These are phyloP conservation scores for Aphidius gifuensis DNA, from an alignment of 1,140 invertebrate species.

Conservation along the genomic window DNA sequence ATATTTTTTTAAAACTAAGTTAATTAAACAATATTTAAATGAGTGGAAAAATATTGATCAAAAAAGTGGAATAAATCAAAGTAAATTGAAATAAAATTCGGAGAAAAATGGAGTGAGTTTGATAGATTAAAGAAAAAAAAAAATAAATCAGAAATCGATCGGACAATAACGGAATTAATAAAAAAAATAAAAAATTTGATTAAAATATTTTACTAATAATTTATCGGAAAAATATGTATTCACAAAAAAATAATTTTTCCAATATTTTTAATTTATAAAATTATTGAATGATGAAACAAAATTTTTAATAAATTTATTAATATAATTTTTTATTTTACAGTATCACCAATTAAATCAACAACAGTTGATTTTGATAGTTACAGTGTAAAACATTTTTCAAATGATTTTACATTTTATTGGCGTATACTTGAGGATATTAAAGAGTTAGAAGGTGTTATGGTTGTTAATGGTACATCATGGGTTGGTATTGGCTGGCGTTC, in stretches of 20 bases:
- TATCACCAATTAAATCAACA: constrained; percentile 63
- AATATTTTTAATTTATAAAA: too few species aligned
- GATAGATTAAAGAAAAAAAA: too few species aligned
- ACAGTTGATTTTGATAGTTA: constrained; percentile 68
- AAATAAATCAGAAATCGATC: too few species aligned
- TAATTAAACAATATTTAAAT: background rate
- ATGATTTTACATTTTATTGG: constrained; percentile 78
- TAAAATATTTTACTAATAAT: background rate
- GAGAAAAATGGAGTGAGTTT: background rate
- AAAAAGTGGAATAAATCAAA: background rate
- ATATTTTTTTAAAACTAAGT: background rate
- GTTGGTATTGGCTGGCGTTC: constrained; percentile 84
- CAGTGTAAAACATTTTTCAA: constrained; percentile 67
- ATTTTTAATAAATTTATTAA: constrained; percentile 1
- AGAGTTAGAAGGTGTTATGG: constrained; percentile 81
- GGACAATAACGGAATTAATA: too few species aligned
- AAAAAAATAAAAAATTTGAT: too few species aligned
- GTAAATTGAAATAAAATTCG: constrained; percentile 7
- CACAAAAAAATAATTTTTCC: too few species aligned
- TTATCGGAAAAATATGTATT: too few species aligned
- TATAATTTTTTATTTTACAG: constrained; percentile 46
- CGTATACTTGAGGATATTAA: constrained; percentile 72
- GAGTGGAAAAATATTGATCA: background rate
- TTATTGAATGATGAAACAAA: background rate
- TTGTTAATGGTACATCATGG: constrained; percentile 81